These are phyloP conservation scores for Proales similis DNA, from an alignment of 1,140 invertebrate species.

Conservation along the genomic window DNA sequence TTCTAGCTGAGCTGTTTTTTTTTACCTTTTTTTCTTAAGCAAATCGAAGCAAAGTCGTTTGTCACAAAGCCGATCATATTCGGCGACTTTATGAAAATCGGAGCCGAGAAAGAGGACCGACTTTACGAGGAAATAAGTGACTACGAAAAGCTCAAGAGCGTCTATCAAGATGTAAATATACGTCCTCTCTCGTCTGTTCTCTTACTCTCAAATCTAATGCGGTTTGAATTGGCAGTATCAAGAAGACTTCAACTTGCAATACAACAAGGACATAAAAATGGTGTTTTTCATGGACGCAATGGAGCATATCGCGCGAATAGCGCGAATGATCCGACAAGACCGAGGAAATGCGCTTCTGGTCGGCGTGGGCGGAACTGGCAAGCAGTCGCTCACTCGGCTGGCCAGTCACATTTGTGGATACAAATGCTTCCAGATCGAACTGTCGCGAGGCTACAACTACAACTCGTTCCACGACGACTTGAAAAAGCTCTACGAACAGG, in stretches of 20 bases:
- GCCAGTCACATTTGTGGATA: conserved; percentile 52
- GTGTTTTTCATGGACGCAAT: conserved; percentile 55
- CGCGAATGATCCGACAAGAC: conserved; percentile 52
- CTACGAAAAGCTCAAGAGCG: conserved; percentile 46
- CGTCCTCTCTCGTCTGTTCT: background rate
- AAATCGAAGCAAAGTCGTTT: conserved; percentile 47
- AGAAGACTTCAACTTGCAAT: conserved; percentile 36
- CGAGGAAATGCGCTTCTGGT: conserved; percentile 53
- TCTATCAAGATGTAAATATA: conserved; percentile 49
- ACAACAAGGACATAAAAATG: conserved; percentile 42
- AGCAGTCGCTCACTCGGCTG: conserved; percentile 54
- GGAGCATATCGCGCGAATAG: conserved; percentile 52
- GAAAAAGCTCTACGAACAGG: conserved; percentile 60
- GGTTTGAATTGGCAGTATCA: too few species aligned
- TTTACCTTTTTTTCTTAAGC: background rate
- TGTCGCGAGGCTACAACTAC: conserved; percentile 72
- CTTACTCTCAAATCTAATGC: too few species aligned
- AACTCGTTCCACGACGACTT: conserved; percentile 70
- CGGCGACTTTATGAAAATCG: conserved; percentile 53
- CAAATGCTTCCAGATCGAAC: conserved; percentile 75
- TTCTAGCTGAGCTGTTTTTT: background rate
- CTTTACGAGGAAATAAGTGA: conserved; percentile 52
- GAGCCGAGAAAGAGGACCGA: conserved; percentile 44
- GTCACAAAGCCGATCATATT: conserved; percentile 51
- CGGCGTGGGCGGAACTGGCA: conserved; percentile 54